Evolutionary conservation across 2,888 invertebrate genomes (phyloP).

Genomic region (Cryptosula pallasiana): DNA sequence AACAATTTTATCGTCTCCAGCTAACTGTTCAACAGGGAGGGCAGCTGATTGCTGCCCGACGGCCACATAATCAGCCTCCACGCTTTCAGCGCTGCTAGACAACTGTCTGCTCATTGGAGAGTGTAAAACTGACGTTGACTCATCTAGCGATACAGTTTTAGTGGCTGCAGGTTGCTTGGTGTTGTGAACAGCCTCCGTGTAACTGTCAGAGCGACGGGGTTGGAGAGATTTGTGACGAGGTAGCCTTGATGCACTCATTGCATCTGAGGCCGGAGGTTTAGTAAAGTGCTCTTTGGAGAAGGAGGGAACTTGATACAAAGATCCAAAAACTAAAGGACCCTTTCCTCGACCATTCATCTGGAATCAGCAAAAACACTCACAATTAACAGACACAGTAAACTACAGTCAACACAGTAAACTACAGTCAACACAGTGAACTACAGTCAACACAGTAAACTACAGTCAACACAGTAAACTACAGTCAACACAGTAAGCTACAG

Average conservation of each 20-base stretch:
- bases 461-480: no score
- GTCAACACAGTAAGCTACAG: no score
- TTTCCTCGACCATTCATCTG: no score
- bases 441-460: no score
- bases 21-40: not conserved
- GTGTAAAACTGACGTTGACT: not conserved
- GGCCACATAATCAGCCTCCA: not conserved
- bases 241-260: not conserved
- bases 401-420: no score
- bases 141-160: not conserved
- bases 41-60: not conserved
- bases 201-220: slow-evolving; percentile 1
- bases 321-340: not conserved
- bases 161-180: not conserved
- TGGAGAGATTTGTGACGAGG: not conserved
- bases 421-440: no score
- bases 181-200: slow-evolving; percentile 8
- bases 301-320: not conserved
- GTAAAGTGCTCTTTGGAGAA: not conserved
- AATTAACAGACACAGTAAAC: no score
- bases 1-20: not conserved
- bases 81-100: slow-evolving; percentile 13
- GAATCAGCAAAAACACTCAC: no score
- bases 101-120: not conserved
- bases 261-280: not conserved